Conservation (phyloP, 1,140 invertebrate genomes). For the Hestina assimilis region DNA sequence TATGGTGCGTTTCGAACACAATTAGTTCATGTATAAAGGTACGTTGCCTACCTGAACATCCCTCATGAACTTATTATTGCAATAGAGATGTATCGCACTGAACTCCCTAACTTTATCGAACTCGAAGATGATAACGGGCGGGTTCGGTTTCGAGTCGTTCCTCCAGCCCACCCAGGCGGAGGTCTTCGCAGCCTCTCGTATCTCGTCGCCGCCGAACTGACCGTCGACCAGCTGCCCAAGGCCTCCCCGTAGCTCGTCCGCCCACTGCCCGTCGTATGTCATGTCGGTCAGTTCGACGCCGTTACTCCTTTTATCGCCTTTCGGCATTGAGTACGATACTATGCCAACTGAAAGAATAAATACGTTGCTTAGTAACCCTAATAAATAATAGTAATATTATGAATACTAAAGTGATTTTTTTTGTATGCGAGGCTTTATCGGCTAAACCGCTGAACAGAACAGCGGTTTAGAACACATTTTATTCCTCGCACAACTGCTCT, state of each 20-base stretch:
- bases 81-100: conserved; percentile 89
- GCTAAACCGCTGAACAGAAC: no score
- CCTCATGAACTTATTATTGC: conserved; percentile 89
- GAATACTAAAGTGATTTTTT: no score
- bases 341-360: conserved; percentile 85
- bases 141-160: conserved; percentile 85
- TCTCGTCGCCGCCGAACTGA: conserved; percentile 61
- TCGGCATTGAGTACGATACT: conserved; percentile 89
- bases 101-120: conserved; percentile 94
- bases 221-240: conserved; percentile 96
- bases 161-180: conserved; percentile 94
- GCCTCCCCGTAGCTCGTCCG: conserved; percentile 85
- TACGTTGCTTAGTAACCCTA: no score
- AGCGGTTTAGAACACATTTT: no score
- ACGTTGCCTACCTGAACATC: conserved; percentile 84
- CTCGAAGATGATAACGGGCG: conserved; percentile 90
- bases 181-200: conserved; percentile 84
- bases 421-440: no score
- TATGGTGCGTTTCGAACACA: not conserved
- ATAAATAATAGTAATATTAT: no score
- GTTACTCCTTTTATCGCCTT: conserved; percentile 89
- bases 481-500: no score
- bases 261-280: conserved; percentile 94
- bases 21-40: not conserved
- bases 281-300: conserved; percentile 93